These are phyloP conservation scores for Pachyrhynchus sulphureomaculatus DNA, from an alignment of 1,140 invertebrate species.

Conservation along the genomic window DNA sequence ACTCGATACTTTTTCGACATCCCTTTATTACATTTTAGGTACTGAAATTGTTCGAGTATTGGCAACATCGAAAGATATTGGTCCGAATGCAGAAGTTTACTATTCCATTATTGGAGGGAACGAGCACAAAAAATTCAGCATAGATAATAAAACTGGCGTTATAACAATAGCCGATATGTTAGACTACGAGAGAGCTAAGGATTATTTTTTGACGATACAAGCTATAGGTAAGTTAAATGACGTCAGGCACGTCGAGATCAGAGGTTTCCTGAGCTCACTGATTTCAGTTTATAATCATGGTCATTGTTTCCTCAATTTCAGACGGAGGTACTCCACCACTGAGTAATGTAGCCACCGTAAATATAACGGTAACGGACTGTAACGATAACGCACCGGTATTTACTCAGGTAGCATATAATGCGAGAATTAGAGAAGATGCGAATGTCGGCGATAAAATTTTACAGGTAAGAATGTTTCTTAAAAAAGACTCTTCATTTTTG, in stretches of 20 bases:
- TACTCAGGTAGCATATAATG: constrained; percentile 75
- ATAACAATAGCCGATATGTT: constrained; percentile 76
- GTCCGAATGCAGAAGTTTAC: constrained; percentile 88
- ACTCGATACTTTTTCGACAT: too few relatives aligned
- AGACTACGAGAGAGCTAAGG: constrained; percentile 81
- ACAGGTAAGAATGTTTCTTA: constrained; percentile 57
- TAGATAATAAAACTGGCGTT: constrained; percentile 72
- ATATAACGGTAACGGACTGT: constrained; percentile 82
- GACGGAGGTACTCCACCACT: constrained; percentile 85
- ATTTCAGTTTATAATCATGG: too few relatives aligned
- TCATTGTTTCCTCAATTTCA: not conserved
- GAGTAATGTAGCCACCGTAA: constrained; percentile 82
- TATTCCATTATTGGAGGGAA: constrained; percentile 89
- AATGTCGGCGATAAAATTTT: constrained; percentile 68
- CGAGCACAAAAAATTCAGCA: constrained; percentile 81
- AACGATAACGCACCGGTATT: constrained; percentile 91
- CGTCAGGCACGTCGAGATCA: too few relatives aligned
- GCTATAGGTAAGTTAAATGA: constrained; percentile 59
- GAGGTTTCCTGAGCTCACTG: too few relatives aligned
- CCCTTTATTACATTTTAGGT: too few relatives aligned
- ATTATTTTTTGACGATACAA: constrained; percentile 88
- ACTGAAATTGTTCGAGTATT: constrained; percentile 78
- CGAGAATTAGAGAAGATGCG: constrained; percentile 78
- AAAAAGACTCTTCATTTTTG: too few relatives aligned
- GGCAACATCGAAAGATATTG: constrained; percentile 90